Evolutionary conservation across 2,888 invertebrate genomes (phyloP), one percentile per base, ranked within the genome.

Genomic region (Metacarcinus magister): DNA sequence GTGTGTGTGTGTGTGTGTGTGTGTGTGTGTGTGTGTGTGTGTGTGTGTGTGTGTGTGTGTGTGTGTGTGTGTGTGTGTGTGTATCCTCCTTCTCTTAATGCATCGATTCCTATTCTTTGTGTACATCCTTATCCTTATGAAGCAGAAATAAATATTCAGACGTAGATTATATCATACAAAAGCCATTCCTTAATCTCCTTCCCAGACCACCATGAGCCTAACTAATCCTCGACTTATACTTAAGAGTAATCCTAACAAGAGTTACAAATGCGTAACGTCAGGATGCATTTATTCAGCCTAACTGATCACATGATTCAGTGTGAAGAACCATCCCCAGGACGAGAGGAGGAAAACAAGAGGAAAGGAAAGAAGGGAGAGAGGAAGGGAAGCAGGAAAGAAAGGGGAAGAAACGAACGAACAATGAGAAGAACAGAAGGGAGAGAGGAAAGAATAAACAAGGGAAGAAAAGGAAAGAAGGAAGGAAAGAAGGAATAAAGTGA

Each of bases 1-100:
- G 32, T 82, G 82, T 82, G 28, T 82, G 82, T 82, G 32, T 82
- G 82, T 82, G 32, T 82, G 82, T 82, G 82, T 82, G n/a, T 67
- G n/a, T 67, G 23, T 67, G n/a, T 67, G n/a, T 67, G 67, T 67
- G 54, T 54, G 39, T 39, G 39, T 39, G 39, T 39, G 39, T 39
- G 39, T 39, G 82, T 82, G 28, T 82, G 82, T 82, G 32, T 82
- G 82, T 82, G 32, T 82, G 82, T 82, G 82, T 82, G n/a, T 67
- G n/a, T 67, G 23, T 67, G n/a, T 67, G n/a, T 67, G 67, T 67
- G 54, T 54, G 39, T 39, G 39, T 39, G 39, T 39, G 39, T 39
- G 39, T 39, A 39, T 39, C 39, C 39, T 67, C 23, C 67, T n/a
- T 67, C n/a, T 67, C 19, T 67, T 67, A 67, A 16, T 67, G 67